Conservation (phyloP, 2,888 invertebrate genomes). For the Metellina segmentata region DNA sequence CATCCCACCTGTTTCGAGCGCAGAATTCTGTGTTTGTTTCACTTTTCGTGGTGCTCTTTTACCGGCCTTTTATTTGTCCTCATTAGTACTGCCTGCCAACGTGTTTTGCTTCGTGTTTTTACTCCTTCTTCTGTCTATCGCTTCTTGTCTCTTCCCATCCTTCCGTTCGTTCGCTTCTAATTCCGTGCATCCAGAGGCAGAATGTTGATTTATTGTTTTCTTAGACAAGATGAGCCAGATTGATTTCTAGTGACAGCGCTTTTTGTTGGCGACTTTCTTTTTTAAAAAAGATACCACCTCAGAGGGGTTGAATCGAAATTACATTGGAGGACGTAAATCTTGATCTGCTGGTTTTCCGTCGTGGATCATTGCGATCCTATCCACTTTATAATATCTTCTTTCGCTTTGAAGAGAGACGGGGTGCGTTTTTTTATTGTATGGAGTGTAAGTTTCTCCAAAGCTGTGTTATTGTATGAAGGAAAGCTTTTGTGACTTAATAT, state of each 20-base stretch:
- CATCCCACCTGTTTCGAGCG: constrained; percentile 34
- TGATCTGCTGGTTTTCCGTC: too few species aligned
- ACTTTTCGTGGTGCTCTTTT: constrained; percentile 39
- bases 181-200: constrained; percentile 63
- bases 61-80: constrained; percentile 69
- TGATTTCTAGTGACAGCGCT: constrained; percentile 64
- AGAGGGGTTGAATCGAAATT: neutral
- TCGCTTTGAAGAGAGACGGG: too few species aligned
- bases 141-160: constrained; percentile 19
- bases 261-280: constrained; percentile 34
- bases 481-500: too few species aligned
- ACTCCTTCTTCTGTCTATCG: neutral
- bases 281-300: neutral
- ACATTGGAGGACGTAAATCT: neutral
- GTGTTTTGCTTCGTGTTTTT: constrained; percentile 52
- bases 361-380: too few species aligned
- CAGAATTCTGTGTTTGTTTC: constrained; percentile 64
- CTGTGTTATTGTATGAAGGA: too few species aligned
- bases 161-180: constrained; percentile 43
- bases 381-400: too few species aligned
- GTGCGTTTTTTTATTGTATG: too few species aligned
- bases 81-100: constrained; percentile 64
- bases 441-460: too few species aligned
- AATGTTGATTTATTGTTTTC: constrained; percentile 74
- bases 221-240: constrained; percentile 70